Conservation (phyloP, 1,140 invertebrate genomes). For the Nomia melanderi region DNA sequence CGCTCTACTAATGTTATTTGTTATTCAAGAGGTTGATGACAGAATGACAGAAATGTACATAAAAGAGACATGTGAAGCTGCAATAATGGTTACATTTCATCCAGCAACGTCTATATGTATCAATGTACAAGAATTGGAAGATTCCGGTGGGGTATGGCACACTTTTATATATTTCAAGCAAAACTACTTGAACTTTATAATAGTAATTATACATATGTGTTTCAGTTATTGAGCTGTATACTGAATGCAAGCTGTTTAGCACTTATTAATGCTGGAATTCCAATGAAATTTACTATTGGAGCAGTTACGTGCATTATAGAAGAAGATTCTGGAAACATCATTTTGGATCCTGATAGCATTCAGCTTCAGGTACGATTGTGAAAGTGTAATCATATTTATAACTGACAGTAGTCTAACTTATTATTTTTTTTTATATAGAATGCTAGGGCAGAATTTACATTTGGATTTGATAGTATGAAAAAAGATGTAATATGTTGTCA, state of each 20-base stretch:
- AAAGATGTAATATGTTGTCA: conserved; percentile 85
- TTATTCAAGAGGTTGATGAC: conserved; percentile 84
- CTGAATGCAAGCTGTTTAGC: conserved; percentile 92
- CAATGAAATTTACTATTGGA: conserved; percentile 91
- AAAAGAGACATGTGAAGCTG: conserved; percentile 88
- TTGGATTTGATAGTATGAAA: conserved; percentile 87
- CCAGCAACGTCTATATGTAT: conserved; percentile 89
- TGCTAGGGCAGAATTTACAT: conserved; percentile 84
- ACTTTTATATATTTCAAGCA: not conserved
- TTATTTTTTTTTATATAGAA: conserved; percentile 69
- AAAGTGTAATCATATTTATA: conserved; percentile 11
- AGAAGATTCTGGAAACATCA: conserved; percentile 82
- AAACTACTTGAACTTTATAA: not conserved
- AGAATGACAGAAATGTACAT: conserved; percentile 89
- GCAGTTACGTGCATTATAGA: conserved; percentile 88
- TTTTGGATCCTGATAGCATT: conserved; percentile 84
- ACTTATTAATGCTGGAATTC: conserved; percentile 89
- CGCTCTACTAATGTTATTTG: conserved; percentile 4
- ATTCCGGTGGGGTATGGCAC: conserved; percentile 88
- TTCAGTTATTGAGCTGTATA: conserved; percentile 88
- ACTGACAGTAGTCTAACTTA: conserved; percentile 2
- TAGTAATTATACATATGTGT: conserved; percentile 27
- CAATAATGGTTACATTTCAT: conserved; percentile 86
- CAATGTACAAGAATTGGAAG: conserved; percentile 93
- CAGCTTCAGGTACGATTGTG: conserved; percentile 78